Percentiles rank a stretch among this genome's conserved stretches.
Evolutionary conservation across 2,113 vertebrate species (phyloP).

Genomic region (Acrocephalus arundinaceus): DNA sequence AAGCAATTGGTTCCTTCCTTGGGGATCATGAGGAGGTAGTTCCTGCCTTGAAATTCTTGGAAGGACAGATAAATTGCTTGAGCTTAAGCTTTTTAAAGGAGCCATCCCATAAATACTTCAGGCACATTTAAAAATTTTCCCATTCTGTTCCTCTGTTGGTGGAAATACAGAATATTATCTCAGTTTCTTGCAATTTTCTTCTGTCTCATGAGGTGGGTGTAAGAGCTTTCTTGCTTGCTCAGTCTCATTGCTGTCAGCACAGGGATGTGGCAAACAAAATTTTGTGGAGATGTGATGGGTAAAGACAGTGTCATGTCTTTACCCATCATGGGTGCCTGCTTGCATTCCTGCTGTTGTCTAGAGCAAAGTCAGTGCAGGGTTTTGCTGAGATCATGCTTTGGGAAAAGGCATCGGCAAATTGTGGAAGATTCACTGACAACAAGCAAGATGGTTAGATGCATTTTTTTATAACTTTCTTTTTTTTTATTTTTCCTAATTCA

Average conservation of each 20-base stretch:
- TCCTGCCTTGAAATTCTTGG: constrained; percentile 45
- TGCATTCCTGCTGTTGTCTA: background rate
- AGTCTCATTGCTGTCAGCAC: background rate
- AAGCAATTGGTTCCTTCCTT: constrained; percentile 47
- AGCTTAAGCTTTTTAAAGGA: constrained; percentile 52
- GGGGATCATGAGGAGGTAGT: constrained; percentile 13
- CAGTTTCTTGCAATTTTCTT: background rate
- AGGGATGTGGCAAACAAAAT: background rate
- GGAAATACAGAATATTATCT: background rate
- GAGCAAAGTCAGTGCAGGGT: background rate
- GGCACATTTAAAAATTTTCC: background rate
- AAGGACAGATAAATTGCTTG: constrained; percentile 6
- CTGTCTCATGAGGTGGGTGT: background rate
- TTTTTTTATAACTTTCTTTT: background rate
- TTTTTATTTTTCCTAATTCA: background rate
- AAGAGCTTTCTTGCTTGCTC: background rate
- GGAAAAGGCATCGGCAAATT: background rate
- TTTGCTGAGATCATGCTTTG: background rate
- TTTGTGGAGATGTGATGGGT: background rate
- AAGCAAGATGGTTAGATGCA: background rate
- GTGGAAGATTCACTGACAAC: background rate
- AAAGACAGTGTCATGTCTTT: background rate
- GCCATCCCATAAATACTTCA: background rate
- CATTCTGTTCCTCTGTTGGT: background rate
- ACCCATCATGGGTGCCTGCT: background rate